A percentile compares a stretch with the other conserved stretches of the same genome.
Evolutionary conservation across 2,113 vertebrate species (phyloP).

Genomic region (Alexandromys fortis): DNA sequence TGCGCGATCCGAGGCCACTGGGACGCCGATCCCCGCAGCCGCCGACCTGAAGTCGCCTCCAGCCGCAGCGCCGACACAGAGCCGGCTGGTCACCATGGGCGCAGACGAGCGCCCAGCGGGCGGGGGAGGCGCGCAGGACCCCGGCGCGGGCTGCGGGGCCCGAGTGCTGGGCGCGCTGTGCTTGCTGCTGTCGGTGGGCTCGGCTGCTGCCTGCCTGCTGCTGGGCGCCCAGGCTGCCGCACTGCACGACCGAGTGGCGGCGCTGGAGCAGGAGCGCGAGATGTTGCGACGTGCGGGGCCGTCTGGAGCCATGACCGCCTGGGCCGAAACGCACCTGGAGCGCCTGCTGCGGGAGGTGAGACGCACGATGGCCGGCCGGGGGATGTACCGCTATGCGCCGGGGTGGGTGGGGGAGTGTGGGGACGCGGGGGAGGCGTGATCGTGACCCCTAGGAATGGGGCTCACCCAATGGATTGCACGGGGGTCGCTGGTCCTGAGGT

Average conservation of each 20-base stretch:
- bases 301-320: conserved; percentile 72
- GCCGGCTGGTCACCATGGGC: conserved; percentile 63
- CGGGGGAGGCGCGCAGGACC: conserved; percentile 39
- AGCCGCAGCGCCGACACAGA: background rate
- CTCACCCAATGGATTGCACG: background rate
- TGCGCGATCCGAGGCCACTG: conserved; percentile 34
- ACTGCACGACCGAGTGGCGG: conserved; percentile 90
- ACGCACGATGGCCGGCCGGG: background rate
- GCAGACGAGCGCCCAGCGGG: background rate
- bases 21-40: conserved; percentile 7
- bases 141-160: conserved; percentile 50
- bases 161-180: conserved; percentile 78
- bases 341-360: conserved; percentile 92
- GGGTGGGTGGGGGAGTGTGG: too few species aligned
- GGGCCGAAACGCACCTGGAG: conserved; percentile 88
- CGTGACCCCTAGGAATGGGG: background rate
- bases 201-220: conserved; percentile 90
- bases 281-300: conserved; percentile 62
- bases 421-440: background rate
- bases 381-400: fast-evolving
- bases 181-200: conserved; percentile 90
- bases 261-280: conserved; percentile 87
- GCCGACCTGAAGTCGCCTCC: background rate
- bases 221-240: conserved; percentile 90
- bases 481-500: background rate